Evolutionary conservation across 2,113 vertebrate genomes (phyloP).

Genomic region (Gasterosteus nipponicus): DNA sequence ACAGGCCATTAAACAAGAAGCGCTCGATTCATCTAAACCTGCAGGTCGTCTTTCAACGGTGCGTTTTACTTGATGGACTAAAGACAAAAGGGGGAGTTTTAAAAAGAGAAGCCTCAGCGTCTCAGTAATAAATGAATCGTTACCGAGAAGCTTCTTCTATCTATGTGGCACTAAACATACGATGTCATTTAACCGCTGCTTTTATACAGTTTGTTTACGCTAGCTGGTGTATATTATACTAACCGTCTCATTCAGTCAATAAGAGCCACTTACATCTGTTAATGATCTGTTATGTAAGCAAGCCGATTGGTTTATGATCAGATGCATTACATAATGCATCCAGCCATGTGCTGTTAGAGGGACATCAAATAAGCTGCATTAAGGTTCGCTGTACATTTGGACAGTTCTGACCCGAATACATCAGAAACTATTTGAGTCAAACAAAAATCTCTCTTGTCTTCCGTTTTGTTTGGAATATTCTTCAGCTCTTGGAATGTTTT

Average conservation of each 20-base stretch:
- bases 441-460: neutral
- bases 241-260: neutral
- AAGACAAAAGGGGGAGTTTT: neutral
- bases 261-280: neutral
- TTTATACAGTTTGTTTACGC: neutral
- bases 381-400: neutral
- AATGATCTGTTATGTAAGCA: neutral
- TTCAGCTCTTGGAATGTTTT: neutral
- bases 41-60: neutral
- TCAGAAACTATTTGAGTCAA: neutral
- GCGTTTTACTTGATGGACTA: neutral
- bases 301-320: neutral
- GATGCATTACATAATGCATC: neutral
- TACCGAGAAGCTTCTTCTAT: neutral
- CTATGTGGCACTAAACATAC: neutral
- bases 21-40: constrained; percentile 2
- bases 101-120: neutral
- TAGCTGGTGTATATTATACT: neutral
- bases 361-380: no score
- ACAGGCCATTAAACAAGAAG: constrained; percentile 3
- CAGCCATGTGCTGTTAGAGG: neutral
- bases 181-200: neutral
- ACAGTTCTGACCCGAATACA: neutral
- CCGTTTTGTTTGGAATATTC: neutral
- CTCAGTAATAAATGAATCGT: neutral